Evolutionary conservation across 2,113 vertebrate genomes (phyloP).

Genomic region (Ctenodactylus gundi): DNA sequence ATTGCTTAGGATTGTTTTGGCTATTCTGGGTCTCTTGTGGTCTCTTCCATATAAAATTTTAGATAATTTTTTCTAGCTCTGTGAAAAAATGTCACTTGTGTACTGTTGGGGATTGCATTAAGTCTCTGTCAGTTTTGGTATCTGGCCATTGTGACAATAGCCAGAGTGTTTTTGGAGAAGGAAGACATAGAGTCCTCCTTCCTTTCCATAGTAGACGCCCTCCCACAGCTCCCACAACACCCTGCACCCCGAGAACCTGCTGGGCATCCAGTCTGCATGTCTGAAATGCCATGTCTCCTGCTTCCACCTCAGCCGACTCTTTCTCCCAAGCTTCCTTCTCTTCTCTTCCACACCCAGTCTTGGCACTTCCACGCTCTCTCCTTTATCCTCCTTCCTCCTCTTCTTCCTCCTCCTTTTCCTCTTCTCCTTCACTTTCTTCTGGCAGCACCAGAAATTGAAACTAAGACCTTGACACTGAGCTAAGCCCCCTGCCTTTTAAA

Average conservation of each 20-base stretch:
- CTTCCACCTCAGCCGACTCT: not conserved
- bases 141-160: no score
- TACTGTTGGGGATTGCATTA: no score
- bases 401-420: not conserved
- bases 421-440: not conserved
- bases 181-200: not conserved
- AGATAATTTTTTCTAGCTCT: no score
- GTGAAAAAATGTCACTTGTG: no score
- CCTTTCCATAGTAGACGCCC: fast-evolving
- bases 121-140: no score
- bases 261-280: not conserved
- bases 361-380: no score
- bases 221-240: not conserved
- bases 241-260: not conserved
- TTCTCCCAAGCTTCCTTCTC: not conserved
- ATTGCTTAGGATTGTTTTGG: no score
- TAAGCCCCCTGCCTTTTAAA: not conserved
- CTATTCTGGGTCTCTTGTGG: no score
- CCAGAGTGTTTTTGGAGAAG: not conserved
- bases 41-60: no score
- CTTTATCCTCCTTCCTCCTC: not conserved
- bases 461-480: not conserved
- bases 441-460: not conserved
- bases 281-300: not conserved
- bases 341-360: not conserved